Conservation (phyloP, 2,888 invertebrate genomes). For the Adelphocoris suturalis region DNA sequence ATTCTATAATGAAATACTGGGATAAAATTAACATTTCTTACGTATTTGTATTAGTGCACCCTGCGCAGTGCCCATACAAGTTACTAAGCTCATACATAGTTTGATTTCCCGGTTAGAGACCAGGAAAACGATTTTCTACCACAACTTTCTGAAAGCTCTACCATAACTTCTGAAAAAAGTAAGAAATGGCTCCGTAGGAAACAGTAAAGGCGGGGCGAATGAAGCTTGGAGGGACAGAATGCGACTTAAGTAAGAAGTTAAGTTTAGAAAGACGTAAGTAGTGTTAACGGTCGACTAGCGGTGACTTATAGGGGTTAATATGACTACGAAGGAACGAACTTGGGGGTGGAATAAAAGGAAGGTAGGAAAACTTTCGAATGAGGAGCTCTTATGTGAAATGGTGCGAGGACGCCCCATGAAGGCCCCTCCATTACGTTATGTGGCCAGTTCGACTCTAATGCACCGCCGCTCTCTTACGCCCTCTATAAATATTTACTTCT, state of each 20-base stretch:
- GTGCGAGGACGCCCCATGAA: constrained; percentile 43
- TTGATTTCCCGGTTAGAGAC: neutral
- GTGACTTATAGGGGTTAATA: constrained; percentile 62
- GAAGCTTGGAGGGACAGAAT: constrained; percentile 44
- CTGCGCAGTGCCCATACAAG: too few relatives aligned
- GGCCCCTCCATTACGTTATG: constrained; percentile 41
- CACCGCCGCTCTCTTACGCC: constrained; percentile 56
- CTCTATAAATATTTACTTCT: constrained; percentile 65
- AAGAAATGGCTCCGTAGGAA: constrained; percentile 26
- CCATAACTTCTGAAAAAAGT: constrained; percentile 6
- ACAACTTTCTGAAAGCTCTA: neutral
- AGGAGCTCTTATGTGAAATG: constrained; percentile 62
- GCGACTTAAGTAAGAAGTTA: constrained; percentile 62
- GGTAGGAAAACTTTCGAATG: constrained; percentile 48
- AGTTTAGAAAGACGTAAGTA: constrained; percentile 59
- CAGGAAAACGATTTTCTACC: neutral
- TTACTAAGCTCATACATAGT: neutral
- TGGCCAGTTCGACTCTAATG: constrained; percentile 61
- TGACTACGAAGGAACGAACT: neutral
- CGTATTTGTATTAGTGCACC: too few relatives aligned
- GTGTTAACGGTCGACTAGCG: constrained; percentile 60
- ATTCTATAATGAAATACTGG: too few relatives aligned
- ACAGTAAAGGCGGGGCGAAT: constrained; percentile 31
- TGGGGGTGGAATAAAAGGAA: neutral
- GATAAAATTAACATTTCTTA: too few relatives aligned